A percentile compares a stretch with the other conserved stretches of the same genome.
Evolutionary conservation across 2,888 invertebrate genomes (phyloP).

Genomic region (Mesorhabditis belari): DNA sequence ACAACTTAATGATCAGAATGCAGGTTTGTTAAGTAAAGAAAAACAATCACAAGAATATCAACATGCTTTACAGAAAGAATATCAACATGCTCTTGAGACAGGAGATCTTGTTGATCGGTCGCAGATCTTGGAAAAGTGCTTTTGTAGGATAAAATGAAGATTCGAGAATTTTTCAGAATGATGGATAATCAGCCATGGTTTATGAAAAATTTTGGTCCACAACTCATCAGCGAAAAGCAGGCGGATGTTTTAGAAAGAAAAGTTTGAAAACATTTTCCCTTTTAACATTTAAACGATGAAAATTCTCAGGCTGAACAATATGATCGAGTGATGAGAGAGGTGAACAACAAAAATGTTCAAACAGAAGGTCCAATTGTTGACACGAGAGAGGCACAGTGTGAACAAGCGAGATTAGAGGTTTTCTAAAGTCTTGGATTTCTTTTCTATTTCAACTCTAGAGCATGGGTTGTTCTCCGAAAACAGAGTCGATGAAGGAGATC

Average conservation of each 20-base stretch:
- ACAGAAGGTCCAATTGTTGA: conserved; percentile 16
- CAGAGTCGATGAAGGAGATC: conserved; percentile 4
- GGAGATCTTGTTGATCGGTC: conserved; percentile 19
- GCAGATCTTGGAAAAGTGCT: neutral
- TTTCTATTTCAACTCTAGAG: conserved; percentile 13
- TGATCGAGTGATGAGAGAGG: conserved; percentile 31
- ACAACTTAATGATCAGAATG: conserved; percentile 44
- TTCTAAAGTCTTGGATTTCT: neutral
- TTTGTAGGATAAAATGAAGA: neutral
- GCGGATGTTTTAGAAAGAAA: neutral
- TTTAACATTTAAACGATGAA: too few relatives aligned
- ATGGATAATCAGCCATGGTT: neutral
- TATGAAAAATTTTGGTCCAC: neutral
- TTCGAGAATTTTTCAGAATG: neutral
- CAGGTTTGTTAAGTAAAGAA: conserved; percentile 8
- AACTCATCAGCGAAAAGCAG: neutral
- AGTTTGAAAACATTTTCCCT: neutral
- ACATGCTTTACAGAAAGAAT: conserved; percentile 33
- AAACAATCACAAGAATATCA: conserved; percentile 60
- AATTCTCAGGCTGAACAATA: conserved; percentile 33
- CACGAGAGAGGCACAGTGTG: conserved; percentile 18
- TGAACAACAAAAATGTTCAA: conserved; percentile 45
- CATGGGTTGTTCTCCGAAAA: conserved; percentile 36
- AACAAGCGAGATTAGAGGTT: conserved; percentile 15
- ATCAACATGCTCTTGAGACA: conserved; percentile 35